A percentile compares a stretch with the other conserved stretches of the same genome.
Evolutionary conservation across 1,140 invertebrate species (phyloP).

Genomic region (Brachionus angularis): DNA sequence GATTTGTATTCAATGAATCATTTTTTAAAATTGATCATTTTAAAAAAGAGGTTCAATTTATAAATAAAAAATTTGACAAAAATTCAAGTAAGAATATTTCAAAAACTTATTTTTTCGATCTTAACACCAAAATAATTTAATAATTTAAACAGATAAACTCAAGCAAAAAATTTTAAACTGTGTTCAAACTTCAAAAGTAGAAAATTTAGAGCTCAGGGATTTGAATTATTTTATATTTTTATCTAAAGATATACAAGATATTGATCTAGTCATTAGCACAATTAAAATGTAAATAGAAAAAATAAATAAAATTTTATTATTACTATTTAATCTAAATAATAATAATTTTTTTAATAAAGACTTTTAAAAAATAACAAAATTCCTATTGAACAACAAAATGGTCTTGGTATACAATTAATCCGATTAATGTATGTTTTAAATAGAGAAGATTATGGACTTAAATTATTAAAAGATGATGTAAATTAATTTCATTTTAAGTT

Average conservation of each 20-base stretch:
- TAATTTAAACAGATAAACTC: neutral
- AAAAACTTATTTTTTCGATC: neutral
- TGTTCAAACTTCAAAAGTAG: neutral
- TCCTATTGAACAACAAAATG: neutral
- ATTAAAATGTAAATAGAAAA: slow-evolving; percentile 16
- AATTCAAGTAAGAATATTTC: neutral
- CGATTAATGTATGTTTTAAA: slow-evolving; percentile 13
- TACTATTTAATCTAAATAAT: neutral
- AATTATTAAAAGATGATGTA: slow-evolving; percentile 21
- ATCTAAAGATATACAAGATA: slow-evolving; percentile 4
- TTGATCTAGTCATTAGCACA: neutral
- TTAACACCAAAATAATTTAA: neutral
- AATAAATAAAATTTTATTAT: neutral
- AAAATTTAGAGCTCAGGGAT: slow-evolving; percentile 12
- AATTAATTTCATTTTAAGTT: neutral
- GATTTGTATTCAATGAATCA: slow-evolving; percentile 18
- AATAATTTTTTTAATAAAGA: neutral
- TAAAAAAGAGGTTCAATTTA: neutral
- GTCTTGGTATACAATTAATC: slow-evolving; percentile 23
- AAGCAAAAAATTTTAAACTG: slow-evolving; percentile 26
- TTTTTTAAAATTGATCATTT: slow-evolving; percentile 40
- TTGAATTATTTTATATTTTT: slow-evolving; percentile 14
- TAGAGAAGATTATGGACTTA: neutral
- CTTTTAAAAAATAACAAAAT: slow-evolving; percentile 22
- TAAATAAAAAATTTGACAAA: slow-evolving; percentile 8